Evolutionary conservation across 2,797 vertebrate species (phyloP).

Genomic region (Xyrichtys novacula): DNA sequence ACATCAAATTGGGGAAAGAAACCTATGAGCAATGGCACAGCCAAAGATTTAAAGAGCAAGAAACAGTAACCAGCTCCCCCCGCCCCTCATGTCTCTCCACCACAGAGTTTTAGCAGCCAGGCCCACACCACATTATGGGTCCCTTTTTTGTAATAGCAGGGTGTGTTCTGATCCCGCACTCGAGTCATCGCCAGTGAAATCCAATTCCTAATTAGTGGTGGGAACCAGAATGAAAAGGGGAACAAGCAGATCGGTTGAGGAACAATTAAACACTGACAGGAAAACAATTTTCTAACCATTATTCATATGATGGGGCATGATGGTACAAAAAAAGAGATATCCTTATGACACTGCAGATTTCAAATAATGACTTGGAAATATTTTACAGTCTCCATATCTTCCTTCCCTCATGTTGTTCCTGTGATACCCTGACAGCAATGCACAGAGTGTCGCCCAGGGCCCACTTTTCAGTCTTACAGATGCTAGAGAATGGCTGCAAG

Average conservation of each 20-base stretch:
- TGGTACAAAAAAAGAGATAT: slow-evolving; percentile 13
- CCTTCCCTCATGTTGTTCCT: not conserved
- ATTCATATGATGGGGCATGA: slow-evolving; percentile 44
- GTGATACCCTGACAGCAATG: too few species aligned
- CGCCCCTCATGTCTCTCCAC: slow-evolving; percentile 53
- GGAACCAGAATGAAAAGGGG: slow-evolving; percentile 65
- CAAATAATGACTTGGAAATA: not conserved
- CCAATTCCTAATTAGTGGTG: slow-evolving; percentile 80
- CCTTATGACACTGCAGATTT: slow-evolving; percentile 23
- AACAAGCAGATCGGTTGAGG: slow-evolving; percentile 60
- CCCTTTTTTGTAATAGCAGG: slow-evolving; percentile 78
- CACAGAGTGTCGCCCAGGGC: not conserved
- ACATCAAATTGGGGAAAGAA: slow-evolving; percentile 31
- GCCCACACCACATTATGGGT: slow-evolving; percentile 74
- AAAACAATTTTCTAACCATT: slow-evolving; percentile 67
- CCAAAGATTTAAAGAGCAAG: slow-evolving; percentile 57
- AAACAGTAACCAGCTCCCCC: slow-evolving; percentile 51
- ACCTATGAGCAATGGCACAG: slow-evolving; percentile 48
- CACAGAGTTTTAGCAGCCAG: slow-evolving; percentile 65
- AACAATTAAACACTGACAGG: slow-evolving; percentile 70
- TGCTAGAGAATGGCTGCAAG: too few species aligned
- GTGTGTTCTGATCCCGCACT: slow-evolving; percentile 78
- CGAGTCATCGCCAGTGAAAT: slow-evolving; percentile 73
- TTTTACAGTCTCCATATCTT: not conserved
- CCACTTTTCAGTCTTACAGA: not conserved